A percentile compares a stretch with the other conserved stretches of the same genome.
Conservation (phyloP, 2,113 vertebrate species). For the human region GRCh38 chr1:23199501-23200000, state of each 20-base stretch:
- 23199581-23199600: not conserved
- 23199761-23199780: not conserved
- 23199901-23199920: not conserved
- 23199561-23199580: not conserved
- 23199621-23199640: not conserved
- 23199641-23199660: not conserved
- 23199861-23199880: not conserved
- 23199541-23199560: not conserved
- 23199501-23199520: not conserved
- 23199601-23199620: not conserved
- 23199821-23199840: not conserved
- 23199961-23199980: not conserved
- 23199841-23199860: not conserved
- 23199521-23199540: not conserved
- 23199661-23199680: not conserved
- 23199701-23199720: not conserved
- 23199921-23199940: not conserved
- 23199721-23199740: not conserved
- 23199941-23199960: not conserved
- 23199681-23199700: not conserved
- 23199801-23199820: not conserved
- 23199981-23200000: not conserved
- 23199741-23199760: not conserved
- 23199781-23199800: not conserved
- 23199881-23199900: not conserved